Evolutionary conservation across 2,797 vertebrate species (phyloP).

Genomic region (Ciconia nigra): DNA sequence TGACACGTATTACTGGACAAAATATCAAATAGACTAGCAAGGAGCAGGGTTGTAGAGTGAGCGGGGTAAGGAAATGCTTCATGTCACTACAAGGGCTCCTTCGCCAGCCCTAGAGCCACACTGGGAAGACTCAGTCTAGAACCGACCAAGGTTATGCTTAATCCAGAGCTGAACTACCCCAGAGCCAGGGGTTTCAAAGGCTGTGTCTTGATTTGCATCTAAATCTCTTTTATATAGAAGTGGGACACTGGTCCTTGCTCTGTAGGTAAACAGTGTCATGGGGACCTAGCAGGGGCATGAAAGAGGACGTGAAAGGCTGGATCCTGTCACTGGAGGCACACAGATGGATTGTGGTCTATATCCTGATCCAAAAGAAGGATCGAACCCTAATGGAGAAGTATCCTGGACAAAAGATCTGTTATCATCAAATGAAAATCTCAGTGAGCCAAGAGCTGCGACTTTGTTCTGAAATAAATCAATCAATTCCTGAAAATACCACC

Average conservation of each 20-base stretch:
- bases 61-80: not conserved
- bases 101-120: not conserved
- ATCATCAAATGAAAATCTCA: not conserved
- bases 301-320: not conserved
- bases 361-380: not conserved
- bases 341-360: not conserved
- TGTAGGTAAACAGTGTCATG: not conserved
- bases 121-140: not conserved
- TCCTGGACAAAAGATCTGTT: not conserved
- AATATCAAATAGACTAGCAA: not conserved
- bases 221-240: not conserved
- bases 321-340: not conserved
- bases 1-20: not conserved
- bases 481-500: not conserved
- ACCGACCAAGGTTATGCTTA: not conserved
- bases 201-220: not conserved
- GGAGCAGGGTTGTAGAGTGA: not conserved
- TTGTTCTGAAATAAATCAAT: not conserved
- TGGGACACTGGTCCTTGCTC: not conserved
- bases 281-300: not conserved
- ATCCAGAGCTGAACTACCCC: not conserved
- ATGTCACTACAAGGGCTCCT: not conserved
- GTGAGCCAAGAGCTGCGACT: not conserved
- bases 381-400: accelerated
- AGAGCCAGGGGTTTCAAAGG: not conserved